phyloP scores from a whole-genome alignment of 2,797 vertebrate species.

The Knipowitschia caucasica region DNA sequence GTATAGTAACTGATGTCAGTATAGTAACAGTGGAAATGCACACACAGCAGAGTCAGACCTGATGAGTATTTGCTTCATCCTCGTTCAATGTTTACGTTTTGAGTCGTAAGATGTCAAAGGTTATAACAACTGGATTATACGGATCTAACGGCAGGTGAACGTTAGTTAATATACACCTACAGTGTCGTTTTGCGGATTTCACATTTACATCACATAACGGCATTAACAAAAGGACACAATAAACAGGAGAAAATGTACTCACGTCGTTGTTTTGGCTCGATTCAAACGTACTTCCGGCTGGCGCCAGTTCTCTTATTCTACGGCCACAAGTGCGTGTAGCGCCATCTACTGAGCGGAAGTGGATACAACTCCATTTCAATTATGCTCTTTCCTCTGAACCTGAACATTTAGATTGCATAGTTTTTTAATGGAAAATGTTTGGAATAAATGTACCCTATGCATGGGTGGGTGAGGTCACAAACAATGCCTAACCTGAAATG shows the following conservation, averaged over 20 bases:
- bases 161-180: not conserved
- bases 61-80: no score
- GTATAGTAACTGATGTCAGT: no score
- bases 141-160: not conserved
- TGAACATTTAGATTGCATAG: not conserved
- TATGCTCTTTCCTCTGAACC: not conserved
- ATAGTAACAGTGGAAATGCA: no score
- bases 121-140: not conserved
- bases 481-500: no score
- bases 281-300: slow-evolving; percentile 33
- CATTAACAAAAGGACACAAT: not conserved
- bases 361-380: not conserved
- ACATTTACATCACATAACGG: rapidly evolving
- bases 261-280: slow-evolving; percentile 13
- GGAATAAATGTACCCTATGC: no score
- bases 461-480: no score
- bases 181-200: rapidly evolving
- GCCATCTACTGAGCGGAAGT: slow-evolving; percentile 24
- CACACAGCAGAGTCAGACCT: no score
- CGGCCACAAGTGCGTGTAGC: rapidly evolving
- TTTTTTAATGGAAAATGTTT: no score
- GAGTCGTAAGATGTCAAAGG: no score
- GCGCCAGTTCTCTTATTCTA: slow-evolving; percentile 38
- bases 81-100: no score
- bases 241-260: not conserved